A percentile compares a stretch with the other conserved stretches of the same genome.
These are phyloP conservation scores for Forbesichthys agassizii DNA, from an alignment of 2,113 vertebrate species.

Conservation along the genomic window DNA sequence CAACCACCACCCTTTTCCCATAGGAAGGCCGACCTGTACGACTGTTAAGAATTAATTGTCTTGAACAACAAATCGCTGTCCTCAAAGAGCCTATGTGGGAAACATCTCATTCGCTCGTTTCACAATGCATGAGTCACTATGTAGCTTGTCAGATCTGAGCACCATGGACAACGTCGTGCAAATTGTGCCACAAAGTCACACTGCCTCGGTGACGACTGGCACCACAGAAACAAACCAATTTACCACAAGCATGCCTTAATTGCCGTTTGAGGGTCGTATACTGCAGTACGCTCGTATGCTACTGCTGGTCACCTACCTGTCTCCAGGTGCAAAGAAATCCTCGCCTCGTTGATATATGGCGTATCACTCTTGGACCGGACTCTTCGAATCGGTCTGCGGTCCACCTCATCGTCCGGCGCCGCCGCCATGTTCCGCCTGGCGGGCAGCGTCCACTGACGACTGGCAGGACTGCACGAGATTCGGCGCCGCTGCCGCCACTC, in stretches of 20 bases:
- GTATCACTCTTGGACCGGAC: constrained; percentile 98
- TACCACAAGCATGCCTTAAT: neutral
- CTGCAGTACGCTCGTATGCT: neutral
- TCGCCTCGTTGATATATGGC: constrained; percentile 93
- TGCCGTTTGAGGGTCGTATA: neutral
- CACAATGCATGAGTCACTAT: constrained; percentile 45
- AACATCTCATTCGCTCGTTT: neutral
- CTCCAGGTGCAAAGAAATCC: constrained; percentile 92
- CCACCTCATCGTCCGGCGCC: constrained; percentile 87
- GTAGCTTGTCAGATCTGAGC: constrained; percentile 19
- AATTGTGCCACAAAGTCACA: constrained; percentile 23
- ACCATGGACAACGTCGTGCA: constrained; percentile 34
- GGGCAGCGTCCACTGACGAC: constrained; percentile 83
- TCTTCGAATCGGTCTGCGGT: constrained; percentile 94
- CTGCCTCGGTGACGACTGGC: too few relatives aligned
- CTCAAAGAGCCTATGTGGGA: neutral
- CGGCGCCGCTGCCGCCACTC: constrained; percentile 49
- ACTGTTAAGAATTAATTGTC: too few relatives aligned
- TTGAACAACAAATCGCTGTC: neutral
- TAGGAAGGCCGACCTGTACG: too few relatives aligned
- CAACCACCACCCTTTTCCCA: too few relatives aligned
- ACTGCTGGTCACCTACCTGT: constrained; percentile 81
- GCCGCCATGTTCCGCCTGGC: constrained; percentile 83
- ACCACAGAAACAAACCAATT: constrained; percentile 2
- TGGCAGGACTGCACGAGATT: constrained; percentile 79